Evolutionary conservation across 2,888 invertebrate species (phyloP).

Genomic region (Amblyjoppa proteus): DNA sequence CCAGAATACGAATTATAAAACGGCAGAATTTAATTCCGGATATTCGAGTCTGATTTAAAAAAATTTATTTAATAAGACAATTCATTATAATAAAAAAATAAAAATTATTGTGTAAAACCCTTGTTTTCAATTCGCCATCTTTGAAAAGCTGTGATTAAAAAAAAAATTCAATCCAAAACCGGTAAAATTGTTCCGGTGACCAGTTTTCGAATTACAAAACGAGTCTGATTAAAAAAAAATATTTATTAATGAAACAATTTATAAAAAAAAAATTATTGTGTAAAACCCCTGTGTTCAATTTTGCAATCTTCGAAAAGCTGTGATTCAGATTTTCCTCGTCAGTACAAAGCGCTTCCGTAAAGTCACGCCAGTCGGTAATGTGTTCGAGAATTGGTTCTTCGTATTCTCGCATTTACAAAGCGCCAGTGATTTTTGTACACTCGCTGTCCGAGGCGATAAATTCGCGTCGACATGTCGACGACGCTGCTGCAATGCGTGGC

Average conservation of each 20-base stretch:
- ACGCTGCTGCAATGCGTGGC: conserved; percentile 75
- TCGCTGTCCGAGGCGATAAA: conserved; percentile 55
- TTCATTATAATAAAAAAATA: no score
- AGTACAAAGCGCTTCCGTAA: neutral
- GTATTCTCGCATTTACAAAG: neutral
- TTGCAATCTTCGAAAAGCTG: neutral
- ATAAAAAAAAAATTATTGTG: no score
- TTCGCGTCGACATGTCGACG: conserved; percentile 72
- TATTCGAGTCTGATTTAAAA: neutral
- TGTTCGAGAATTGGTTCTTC: neutral
- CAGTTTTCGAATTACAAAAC: no score
- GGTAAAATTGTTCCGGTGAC: no score
- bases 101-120: no score
- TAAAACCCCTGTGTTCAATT: neutral
- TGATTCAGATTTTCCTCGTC: neutral
- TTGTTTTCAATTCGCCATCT: neutral
- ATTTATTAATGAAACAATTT: no score
- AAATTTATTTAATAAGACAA: no score
- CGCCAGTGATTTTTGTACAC: conserved; percentile 19
- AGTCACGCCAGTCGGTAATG: conserved; percentile 12
- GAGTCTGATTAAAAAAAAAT: neutral
- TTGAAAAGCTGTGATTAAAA: neutral
- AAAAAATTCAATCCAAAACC: no score
- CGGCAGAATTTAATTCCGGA: neutral
- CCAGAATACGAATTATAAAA: neutral